Base-by-base conservation (phyloP, 2,113 vertebrate species). In the Prolemur simus region DNA sequence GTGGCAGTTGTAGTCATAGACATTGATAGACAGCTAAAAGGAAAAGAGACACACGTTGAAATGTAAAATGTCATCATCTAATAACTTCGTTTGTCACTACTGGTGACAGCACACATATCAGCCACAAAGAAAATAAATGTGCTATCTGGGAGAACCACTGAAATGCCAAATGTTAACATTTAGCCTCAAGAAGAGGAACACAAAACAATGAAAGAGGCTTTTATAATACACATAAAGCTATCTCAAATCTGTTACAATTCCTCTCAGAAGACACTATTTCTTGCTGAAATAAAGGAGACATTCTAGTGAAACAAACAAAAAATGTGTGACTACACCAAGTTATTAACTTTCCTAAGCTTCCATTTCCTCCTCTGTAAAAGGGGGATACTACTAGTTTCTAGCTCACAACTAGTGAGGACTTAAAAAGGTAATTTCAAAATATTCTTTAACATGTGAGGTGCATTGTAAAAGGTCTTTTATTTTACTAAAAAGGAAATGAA, bases 1-100 rank as follows among this genome's bases (percentile, higher is more conserved):
- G 14, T 99, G 99, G 92, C 99, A 99, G 98, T 99, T 99, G 97
- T 99, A 99, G 97, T 99, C 99, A 60, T 99, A 99, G 0, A 99
- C 99, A 20, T 99, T 99, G 98, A 99, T 99, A 0, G 99, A 99
- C 12, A 99, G 98, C 99, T 99, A 94, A 14, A 68, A 85, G 32
- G 6, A 12, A 45, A 29, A n/a, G 5, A 5, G 8, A 4, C 9
- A 58, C 11, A 73, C 66, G 54, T 0, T 5, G 4, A 80, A 32
- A 15, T 4, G 45, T 5, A 78, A 81, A 88, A 89, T 3, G 21
- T 13, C 25, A 12, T 10, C 76, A 63, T 47, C 54, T 42, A 58
- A 58, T 13, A 86, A 25, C 42, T n/a, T 37, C 8, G 37, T 14
- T 37, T 4, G 37, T 64, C 74, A 78, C 42, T 63, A 64, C 9